Percentiles rank a stretch among this genome's conserved stretches.
Evolutionary conservation across 2,797 vertebrate genomes (phyloP).

Genomic region (Galago senegalensis): DNA sequence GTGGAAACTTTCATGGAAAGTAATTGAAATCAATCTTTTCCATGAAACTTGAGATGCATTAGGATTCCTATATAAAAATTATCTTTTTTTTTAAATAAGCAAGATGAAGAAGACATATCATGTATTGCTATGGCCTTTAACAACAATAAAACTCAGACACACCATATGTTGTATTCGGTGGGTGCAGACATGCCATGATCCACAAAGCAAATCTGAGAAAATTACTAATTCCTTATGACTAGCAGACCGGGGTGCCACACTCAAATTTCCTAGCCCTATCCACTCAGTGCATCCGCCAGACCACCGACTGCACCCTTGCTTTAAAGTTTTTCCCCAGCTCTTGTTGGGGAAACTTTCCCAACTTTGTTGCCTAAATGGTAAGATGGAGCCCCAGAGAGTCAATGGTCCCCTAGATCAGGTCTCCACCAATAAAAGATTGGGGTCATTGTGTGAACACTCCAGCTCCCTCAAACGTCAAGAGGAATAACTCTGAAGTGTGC

Average conservation of each 20-base stretch:
- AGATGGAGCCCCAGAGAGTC: not conserved
- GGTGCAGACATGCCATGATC: not conserved
- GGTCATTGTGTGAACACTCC: not conserved
- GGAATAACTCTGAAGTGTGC: not conserved
- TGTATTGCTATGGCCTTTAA: not conserved
- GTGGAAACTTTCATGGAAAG: not conserved
- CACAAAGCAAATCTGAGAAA: not conserved
- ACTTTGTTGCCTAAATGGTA: not conserved
- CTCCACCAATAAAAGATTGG: not conserved
- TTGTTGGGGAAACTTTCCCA: too few relatives aligned
- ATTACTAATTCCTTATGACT: not conserved
- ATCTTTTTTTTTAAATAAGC: not conserved
- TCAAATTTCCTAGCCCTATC: not conserved
- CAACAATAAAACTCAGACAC: not conserved
- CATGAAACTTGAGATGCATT: not conserved
- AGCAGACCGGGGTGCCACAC: not conserved
- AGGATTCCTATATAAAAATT: not conserved
- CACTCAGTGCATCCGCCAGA: not conserved
- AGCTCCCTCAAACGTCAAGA: not conserved
- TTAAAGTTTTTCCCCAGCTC: not conserved
- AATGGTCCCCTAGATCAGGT: too few relatives aligned
- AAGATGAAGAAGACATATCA: not conserved
- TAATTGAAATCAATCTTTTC: constrained; percentile 25
- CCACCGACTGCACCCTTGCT: not conserved
- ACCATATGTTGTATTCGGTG: not conserved